These are phyloP conservation scores for Laupala kohalensis DNA, from an alignment of 1,140 invertebrate species.

Conservation along the genomic window DNA sequence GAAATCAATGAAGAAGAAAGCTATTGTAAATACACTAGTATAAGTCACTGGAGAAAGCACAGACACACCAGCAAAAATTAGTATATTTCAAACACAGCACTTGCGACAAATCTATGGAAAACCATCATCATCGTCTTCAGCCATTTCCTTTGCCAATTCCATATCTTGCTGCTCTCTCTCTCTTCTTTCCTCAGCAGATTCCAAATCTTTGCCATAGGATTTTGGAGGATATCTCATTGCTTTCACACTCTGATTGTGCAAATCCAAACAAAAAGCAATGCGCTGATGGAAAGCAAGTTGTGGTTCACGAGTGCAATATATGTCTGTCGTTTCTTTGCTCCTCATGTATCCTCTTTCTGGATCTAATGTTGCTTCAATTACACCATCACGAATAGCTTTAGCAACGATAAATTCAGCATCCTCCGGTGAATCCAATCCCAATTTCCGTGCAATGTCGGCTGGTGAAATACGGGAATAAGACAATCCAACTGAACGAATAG, in stretches of 20 bases:
- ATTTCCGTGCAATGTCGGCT: constrained; percentile 83
- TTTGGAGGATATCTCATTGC: constrained; percentile 99
- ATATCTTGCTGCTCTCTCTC: constrained; percentile 95
- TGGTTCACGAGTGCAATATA: constrained; percentile 95
- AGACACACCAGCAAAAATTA: background rate
- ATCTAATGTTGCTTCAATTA: constrained; percentile 94
- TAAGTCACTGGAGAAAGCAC: background rate
- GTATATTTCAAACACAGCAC: background rate
- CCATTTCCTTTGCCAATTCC: constrained; percentile 97
- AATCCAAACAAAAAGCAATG: constrained; percentile 93
- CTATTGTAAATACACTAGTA: too few relatives aligned
- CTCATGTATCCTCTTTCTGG: constrained; percentile 93
- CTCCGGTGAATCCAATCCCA: constrained; percentile 85
- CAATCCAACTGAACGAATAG: constrained; percentile 88
- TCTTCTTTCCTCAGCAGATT: constrained; percentile 90
- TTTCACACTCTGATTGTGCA: constrained; percentile 96
- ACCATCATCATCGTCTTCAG: constrained; percentile 94
- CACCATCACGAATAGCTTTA: constrained; percentile 97
- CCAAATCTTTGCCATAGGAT: constrained; percentile 94
- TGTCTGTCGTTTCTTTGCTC: constrained; percentile 91
- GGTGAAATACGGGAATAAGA: constrained; percentile 96
- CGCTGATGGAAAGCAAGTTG: constrained; percentile 94
- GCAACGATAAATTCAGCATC: constrained; percentile 99
- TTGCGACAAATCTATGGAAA: constrained; percentile 38
- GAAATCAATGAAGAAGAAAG: too few relatives aligned